Base-by-base conservation (phyloP, 2,113 vertebrate species). In the Cebus imitator region DNA sequence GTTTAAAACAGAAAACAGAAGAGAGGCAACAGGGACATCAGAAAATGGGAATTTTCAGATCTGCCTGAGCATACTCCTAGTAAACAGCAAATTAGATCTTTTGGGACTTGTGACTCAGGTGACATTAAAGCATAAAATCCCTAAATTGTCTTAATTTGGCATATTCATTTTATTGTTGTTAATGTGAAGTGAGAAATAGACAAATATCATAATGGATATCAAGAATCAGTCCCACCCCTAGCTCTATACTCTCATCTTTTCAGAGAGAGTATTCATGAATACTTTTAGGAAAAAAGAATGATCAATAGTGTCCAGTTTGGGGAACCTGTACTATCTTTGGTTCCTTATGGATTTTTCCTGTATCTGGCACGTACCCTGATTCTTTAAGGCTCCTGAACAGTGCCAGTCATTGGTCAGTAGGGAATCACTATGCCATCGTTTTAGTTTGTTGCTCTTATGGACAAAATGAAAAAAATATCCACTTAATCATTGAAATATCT, bases 1-100 rank as follows among this genome's bases (percentile, higher is more conserved):
- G 61, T 40, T 64, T 86, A 35, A 86, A 90, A 86, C 5, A 52
- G 43, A 87, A 93, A 88, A 58, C 45, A 78, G 52, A 27, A 91
- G 12, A 78, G 35, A 85, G 14, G 14, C 86, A 91, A 78, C 25
- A 64, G 25, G 30, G 40, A 12, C 18, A 80, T 93, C 68, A 57
- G 43, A 78, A 97, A 91, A 72, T 82, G 85, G 61, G 89, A 97
- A 90, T 45, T 91, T 70, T 48, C 37, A 64, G 30, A n/a, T 68
- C 40, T 58, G 12, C 43, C 55, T 64, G 50, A 10, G 76, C 48
- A 68, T 20, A 84, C 40, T 68, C 45, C 80, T 87, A 91, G 57
- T 7, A 48, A 16, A 84, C 14, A 52, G 57, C 90, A 80, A 3
- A 57, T 70, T 76, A 35, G 40, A 37, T 90, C 70, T 92, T 90